phyloP scores from a whole-genome alignment of 2,888 invertebrate species.

The Drosophila anomelani region DNA sequence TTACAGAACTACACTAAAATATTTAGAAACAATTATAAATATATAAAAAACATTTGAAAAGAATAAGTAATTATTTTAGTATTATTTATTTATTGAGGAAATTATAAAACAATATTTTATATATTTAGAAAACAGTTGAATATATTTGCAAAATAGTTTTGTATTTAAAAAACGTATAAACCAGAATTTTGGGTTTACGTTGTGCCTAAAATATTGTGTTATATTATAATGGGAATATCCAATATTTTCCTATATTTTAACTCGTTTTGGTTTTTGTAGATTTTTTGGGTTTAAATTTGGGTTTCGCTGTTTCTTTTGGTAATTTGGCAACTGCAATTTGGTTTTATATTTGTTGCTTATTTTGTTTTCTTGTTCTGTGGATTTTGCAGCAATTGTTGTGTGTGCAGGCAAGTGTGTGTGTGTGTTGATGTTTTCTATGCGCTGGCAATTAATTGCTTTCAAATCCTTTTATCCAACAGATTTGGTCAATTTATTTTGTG shows the following conservation, averaged over 20 bases:
- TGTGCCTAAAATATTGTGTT: background rate
- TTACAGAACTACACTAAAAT: no score
- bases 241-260: background rate
- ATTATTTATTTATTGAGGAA: no score
- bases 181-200: background rate
- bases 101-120: no score
- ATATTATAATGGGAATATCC: background rate
- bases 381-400: constrained; percentile 24
- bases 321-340: constrained; percentile 28
- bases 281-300: background rate
- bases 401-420: background rate
- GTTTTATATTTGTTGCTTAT: constrained; percentile 31
- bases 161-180: background rate
- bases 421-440: constrained; percentile 59
- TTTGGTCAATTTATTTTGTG: constrained; percentile 77
- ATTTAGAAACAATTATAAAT: no score
- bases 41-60: no score
- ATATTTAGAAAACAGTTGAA: background rate
- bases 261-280: background rate
- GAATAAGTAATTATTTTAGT: no score
- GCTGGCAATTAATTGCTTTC: constrained; percentile 77
- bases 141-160: background rate
- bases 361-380: constrained; percentile 42
- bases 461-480: constrained; percentile 78
- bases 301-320: constrained; percentile 4